Conservation (phyloP, 2,888 invertebrate species). For the Oscheius sp. region DNA sequence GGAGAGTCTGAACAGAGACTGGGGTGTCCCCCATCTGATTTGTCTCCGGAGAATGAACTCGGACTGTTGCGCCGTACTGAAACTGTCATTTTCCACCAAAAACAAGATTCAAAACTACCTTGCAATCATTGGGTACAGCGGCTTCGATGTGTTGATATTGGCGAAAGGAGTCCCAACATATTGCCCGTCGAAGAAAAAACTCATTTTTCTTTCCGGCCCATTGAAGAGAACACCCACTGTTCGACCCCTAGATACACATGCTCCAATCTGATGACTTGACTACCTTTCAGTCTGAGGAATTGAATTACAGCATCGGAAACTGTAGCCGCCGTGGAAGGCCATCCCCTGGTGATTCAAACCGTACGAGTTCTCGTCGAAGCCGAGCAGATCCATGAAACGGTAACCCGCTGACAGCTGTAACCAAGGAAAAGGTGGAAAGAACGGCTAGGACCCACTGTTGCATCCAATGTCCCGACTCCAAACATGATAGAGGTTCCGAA, state of each 20-base stretch:
- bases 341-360: constrained; percentile 39
- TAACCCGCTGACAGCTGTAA: constrained; percentile 22
- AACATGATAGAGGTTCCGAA: constrained; percentile 66
- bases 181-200: constrained; percentile 37
- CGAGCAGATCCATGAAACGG: constrained; percentile 40
- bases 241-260: neutral
- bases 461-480: constrained; percentile 47
- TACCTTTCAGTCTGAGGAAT: neutral
- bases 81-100: neutral
- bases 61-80: constrained; percentile 25
- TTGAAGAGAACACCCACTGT: constrained; percentile 42
- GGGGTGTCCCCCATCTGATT: constrained; percentile 1
- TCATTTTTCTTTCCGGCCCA: constrained; percentile 32
- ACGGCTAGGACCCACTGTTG: constrained; percentile 27
- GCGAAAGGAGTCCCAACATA: constrained; percentile 42
- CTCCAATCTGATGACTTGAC: neutral
- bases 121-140: constrained; percentile 42
- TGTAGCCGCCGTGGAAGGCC: constrained; percentile 38
- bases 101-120: constrained; percentile 32
- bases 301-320: constrained; percentile 8
- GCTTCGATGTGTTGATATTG: constrained; percentile 35
- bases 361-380: constrained; percentile 41
- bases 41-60: constrained; percentile 9
- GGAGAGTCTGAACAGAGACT: constrained; percentile 8
- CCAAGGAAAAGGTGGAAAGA: neutral